Evolutionary conservation across 2,797 vertebrate genomes (phyloP).

Genomic region (Pangasius larnaudii): DNA sequence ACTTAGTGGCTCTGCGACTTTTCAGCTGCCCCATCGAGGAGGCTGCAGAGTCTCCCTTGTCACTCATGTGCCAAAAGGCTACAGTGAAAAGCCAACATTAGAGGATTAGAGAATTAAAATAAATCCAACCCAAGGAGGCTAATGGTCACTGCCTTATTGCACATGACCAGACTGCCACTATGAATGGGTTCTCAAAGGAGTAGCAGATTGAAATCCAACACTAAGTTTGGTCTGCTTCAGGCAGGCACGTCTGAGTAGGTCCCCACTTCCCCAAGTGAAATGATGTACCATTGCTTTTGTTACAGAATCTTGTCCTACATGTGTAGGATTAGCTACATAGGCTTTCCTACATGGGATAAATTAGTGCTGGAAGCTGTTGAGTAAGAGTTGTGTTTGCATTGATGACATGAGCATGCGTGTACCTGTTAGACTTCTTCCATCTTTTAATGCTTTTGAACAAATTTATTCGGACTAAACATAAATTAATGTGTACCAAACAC

Average conservation of each 20-base stretch:
- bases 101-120: constrained; percentile 83
- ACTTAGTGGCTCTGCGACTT: constrained; percentile 75
- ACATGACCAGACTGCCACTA: constrained; percentile 74
- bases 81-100: constrained; percentile 71
- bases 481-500: neutral
- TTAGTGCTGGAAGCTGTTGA: constrained; percentile 42
- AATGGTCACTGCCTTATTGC: constrained; percentile 71
- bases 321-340: constrained; percentile 23
- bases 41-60: constrained; percentile 65
- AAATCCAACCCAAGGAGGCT: constrained; percentile 73
- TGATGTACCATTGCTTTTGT: constrained; percentile 52
- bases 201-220: constrained; percentile 42
- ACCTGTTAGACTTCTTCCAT: constrained; percentile 13
- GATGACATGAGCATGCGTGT: constrained; percentile 26
- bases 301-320: constrained; percentile 44
- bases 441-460: constrained; percentile 36
- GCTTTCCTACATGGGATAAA: constrained; percentile 33
- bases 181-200: constrained; percentile 65
- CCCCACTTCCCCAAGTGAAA: constrained; percentile 34
- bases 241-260: constrained; percentile 23
- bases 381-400: constrained; percentile 23
- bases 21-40: constrained; percentile 60
- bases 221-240: constrained; percentile 33
- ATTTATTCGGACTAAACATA: constrained; percentile 18
- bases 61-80: constrained; percentile 64